Percentiles rank a stretch among this genome's conserved stretches.
Conservation (phyloP, 1,140 invertebrate genomes). For the Hydropsyche tenuis region DNA sequence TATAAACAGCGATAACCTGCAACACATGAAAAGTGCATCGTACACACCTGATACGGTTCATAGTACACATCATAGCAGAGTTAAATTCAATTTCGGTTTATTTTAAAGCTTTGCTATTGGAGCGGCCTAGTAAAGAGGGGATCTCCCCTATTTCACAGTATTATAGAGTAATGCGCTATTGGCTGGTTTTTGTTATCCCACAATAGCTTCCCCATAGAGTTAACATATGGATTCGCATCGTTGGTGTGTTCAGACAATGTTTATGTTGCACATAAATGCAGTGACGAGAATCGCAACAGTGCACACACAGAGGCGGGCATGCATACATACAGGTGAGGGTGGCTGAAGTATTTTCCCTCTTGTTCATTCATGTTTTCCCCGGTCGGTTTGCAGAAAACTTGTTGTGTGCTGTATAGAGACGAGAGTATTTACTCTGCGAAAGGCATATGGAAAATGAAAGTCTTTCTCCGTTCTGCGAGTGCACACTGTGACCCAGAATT, state of each 20-base stretch:
- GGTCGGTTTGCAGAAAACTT: slow-evolving; percentile 31
- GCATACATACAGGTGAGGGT: not conserved
- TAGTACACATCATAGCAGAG: too few species aligned
- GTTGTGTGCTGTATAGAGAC: slow-evolving; percentile 32
- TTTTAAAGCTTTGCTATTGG: slow-evolving; percentile 15
- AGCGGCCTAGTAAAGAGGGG: slow-evolving; percentile 22
- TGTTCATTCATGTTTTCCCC: slow-evolving; percentile 39
- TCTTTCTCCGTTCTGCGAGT: slow-evolving; percentile 26
- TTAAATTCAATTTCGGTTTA: too few species aligned
- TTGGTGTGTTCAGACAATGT: not conserved
- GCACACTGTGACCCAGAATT: slow-evolving; percentile 24
- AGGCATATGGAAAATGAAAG: slow-evolving; percentile 40
- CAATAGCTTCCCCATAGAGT: not conserved
- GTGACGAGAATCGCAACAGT: not conserved
- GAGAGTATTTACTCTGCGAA: slow-evolving; percentile 38
- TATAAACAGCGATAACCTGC: not conserved
- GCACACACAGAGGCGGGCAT: not conserved
- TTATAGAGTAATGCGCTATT: slow-evolving; percentile 21
- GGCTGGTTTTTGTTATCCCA: slow-evolving; percentile 18
- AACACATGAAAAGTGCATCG: too few species aligned
- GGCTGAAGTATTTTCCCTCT: slow-evolving; percentile 27
- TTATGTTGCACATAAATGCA: not conserved
- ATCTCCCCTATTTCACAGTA: slow-evolving; percentile 18
- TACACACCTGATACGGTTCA: too few species aligned
- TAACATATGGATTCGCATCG: not conserved